A percentile compares a stretch with the other conserved stretches of the same genome.
Evolutionary conservation across 2,888 invertebrate genomes (phyloP).

Genomic region (Unio pictorum): DNA sequence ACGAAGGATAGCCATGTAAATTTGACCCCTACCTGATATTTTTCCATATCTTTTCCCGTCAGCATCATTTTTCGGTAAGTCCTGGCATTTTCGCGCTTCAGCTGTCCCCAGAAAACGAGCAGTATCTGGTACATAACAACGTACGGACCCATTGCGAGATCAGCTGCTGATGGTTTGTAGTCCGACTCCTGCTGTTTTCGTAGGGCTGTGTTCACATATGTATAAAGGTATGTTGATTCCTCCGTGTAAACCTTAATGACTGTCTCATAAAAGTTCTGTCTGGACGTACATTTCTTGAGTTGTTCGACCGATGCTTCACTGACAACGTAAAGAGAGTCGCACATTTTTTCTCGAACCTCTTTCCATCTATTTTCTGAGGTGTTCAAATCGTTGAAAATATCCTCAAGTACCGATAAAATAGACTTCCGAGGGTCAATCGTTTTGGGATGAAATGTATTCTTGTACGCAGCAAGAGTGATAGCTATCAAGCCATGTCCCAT

Average conservation of each 20-base stretch:
- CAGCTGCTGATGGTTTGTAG: constrained; percentile 18
- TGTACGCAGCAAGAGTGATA: too few relatives aligned
- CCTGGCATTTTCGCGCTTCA: constrained; percentile 7
- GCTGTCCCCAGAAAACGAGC: constrained; percentile 11
- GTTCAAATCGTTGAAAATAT: constrained; percentile 7
- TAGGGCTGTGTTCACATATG: constrained; percentile 18
- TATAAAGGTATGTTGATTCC: constrained; percentile 19
- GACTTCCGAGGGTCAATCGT: too few relatives aligned
- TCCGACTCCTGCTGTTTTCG: constrained; percentile 14
- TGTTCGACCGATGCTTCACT: background rate
- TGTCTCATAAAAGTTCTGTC: constrained; percentile 6
- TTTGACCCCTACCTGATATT: constrained; percentile 13
- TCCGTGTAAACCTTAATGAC: constrained; percentile 15
- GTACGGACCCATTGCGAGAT: constrained; percentile 26
- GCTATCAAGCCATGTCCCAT: constrained; percentile 9
- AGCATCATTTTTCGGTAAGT: constrained; percentile 22
- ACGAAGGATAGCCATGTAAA: constrained; percentile 23
- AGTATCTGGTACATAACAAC: constrained; percentile 20
- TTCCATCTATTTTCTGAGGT: constrained; percentile 7
- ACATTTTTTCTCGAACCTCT: constrained; percentile 11
- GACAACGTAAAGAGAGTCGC: constrained; percentile 11
- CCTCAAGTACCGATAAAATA: too few relatives aligned
- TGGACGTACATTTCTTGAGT: constrained; percentile 3
- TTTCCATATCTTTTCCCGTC: constrained; percentile 3
- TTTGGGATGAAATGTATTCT: too few relatives aligned